These are phyloP conservation scores for Cephus sareptanus DNA, from an alignment of 2,888 invertebrate species.

Conservation along the genomic window DNA sequence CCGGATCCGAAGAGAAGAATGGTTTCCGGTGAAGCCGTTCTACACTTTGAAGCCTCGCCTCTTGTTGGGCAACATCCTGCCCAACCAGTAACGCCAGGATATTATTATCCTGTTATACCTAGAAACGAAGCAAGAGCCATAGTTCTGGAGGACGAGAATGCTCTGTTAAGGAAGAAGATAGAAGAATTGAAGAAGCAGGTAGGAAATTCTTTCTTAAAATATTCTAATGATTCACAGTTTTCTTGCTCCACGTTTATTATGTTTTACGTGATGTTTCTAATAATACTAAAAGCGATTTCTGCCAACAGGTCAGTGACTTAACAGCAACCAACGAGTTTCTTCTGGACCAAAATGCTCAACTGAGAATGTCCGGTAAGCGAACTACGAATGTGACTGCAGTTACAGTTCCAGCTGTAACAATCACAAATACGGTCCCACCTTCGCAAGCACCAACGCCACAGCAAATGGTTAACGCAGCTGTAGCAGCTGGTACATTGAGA, in stretches of 20 bases:
- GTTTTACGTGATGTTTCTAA: not conserved
- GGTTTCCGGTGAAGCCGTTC: conserved; percentile 57
- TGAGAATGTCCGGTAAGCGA: conserved; percentile 73
- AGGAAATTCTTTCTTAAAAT: conserved; percentile 30
- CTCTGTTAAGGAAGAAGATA: conserved; percentile 74
- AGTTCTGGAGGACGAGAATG: conserved; percentile 76
- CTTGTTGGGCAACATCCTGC: conserved; percentile 57
- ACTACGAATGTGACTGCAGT: conserved; percentile 69
- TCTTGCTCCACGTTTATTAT: not conserved
- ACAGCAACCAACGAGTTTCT: conserved; percentile 83
- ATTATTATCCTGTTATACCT: conserved; percentile 61
- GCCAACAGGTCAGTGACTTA: conserved; percentile 72
- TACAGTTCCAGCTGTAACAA: conserved; percentile 72
- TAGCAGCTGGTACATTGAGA: conserved; percentile 65
- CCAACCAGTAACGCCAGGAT: conserved; percentile 55
- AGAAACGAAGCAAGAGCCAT: conserved; percentile 65
- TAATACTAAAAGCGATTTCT: not conserved
- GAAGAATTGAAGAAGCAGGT: conserved; percentile 78
- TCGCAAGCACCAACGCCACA: conserved; percentile 67
- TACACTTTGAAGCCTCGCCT: conserved; percentile 59
- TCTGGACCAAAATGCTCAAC: conserved; percentile 80
- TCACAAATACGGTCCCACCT: conserved; percentile 70
- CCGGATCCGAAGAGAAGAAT: conserved; percentile 60
- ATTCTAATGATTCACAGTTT: not conserved
- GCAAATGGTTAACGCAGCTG: conserved; percentile 66